Evolutionary conservation across 1,140 invertebrate species (phyloP), one percentile per base, ranked within the genome.

Genomic region (Mactra quadrangularis): DNA sequence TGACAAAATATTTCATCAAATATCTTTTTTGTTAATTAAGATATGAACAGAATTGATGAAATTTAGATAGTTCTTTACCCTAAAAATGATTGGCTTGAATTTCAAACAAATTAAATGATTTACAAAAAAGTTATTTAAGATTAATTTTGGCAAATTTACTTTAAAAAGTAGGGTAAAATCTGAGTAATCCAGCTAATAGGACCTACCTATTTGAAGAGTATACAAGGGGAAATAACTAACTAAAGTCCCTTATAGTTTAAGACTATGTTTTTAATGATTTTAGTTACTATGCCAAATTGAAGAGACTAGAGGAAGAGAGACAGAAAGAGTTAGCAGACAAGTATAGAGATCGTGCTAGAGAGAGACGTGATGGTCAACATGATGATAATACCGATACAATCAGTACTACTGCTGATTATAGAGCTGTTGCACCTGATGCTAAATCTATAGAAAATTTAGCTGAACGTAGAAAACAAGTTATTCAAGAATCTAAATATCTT

Each of bases 401-500:
- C 83, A 96, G 96, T 33, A 97, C 96, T 50, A 96, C 97, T 0
- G 96, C 96, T 59, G 97, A 97, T 92, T 99, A 99, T 90, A 94
- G 97, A 89, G 98, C 98, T 41, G 98, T 99, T 0, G 98, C 98
- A 0, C 98, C 98, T 0, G 98, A 99, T 94, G 91, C 97, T 11
- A 98, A 99, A 92, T 97, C 97, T 62, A 93, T 93, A 81, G 92
- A 98, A 90, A 98, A 99, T 94, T 97, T 97, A 38, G 98, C 98
- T n/a, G 98, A 99, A 93, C 94, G 98, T 57, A 94, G 98, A 52
- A 95, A 97, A 45, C 97, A 99, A 91, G 96, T 99, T 94, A 99
- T 99, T 91, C 97, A 99, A 93, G 98, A 99, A 93, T 99, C 99
- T 0, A 99, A 99, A 94, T 99, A 98, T 94, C 97, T 99, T 94